Percentiles rank a stretch among this genome's conserved stretches.
Evolutionary conservation across 1,140 invertebrate species (phyloP).

Genomic region (Goniozus legneri): DNA sequence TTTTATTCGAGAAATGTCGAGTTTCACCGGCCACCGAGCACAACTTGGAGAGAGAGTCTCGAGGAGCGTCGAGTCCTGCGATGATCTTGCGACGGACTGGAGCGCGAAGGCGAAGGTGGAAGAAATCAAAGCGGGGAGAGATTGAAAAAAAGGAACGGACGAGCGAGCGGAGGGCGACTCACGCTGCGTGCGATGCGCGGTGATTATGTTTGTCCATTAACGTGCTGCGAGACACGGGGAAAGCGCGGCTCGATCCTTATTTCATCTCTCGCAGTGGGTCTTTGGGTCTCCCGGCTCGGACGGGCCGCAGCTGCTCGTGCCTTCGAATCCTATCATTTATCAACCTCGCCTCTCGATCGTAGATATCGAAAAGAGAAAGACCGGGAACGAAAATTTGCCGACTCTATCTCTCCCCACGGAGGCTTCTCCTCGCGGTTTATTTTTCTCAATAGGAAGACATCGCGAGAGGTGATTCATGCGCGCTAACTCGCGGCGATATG

Average conservation of each 20-base stretch:
- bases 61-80: conserved; percentile 29
- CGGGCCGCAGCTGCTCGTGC: conserved; percentile 23
- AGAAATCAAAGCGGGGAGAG: conserved; percentile 19
- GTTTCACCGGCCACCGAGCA: no score
- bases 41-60: no score
- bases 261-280: conserved; percentile 38
- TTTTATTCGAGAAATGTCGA: background rate
- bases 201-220: conserved; percentile 54
- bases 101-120: conserved; percentile 12
- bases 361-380: no score
- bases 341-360: conserved; percentile 23
- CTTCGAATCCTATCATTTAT: conserved; percentile 53
- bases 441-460: background rate
- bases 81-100: conserved; percentile 28
- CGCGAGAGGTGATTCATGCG: no score
- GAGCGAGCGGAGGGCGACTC: conserved; percentile 35
- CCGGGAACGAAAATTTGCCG: no score
- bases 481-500: no score
- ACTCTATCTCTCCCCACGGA: background rate
- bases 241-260: conserved; percentile 24
- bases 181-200: conserved; percentile 50
- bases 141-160: conserved; percentile 30
- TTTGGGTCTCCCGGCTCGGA: conserved; percentile 48
- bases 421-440: conserved; percentile 6
- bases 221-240: conserved; percentile 48